Evolutionary conservation across 35 echinoderm and acorn worm genomes (phyloP), one percentile per base, ranked within the genome.

Genomic region (Hemicentrotus pulcherrimus): DNA sequence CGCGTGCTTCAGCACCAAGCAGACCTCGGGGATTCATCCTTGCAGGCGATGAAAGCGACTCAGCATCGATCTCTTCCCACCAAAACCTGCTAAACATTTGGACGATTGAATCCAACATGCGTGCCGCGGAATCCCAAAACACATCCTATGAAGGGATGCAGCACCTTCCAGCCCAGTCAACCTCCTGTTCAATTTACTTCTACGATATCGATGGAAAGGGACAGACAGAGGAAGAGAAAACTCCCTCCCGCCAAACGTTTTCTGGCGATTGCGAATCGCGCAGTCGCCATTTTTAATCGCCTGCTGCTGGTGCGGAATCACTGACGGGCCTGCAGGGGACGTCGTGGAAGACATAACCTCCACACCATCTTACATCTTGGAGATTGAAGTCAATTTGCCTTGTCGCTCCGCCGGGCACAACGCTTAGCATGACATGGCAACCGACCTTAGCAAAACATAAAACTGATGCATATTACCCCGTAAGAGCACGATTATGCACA

Each of bases 61-160:
- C 88, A 90, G 91, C 91, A 93, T 93, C 48, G 91, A 93, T 93
- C 48, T 31, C 46, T 93, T 32, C 46, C 91, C 45, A 14, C 91
- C 45, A 93, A 93, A 93, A 93, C 48, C 91, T 58, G 91, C 91
- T 93, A 93, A 93, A 93, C 91, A 93, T 93, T 93, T 93, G 91
- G 91, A 58, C 91, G 48, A 58, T 48, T 47, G 91, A 46, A 46
- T 31, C 91, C 48, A 47, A 31, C 48, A 93, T 58, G 91, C 91
- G 91, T 93, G 91, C 91, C 91, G 91, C n/a, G 46, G 91, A 93
- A 93, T 93, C 48, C 46, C 91, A 47, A 78, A 78, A 78, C 65
- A 78, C 65, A 78, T 78, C 65, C 65, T 78, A 45, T 90, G 88
- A 45, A 15, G n/a, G 88, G 88, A 33, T 45, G 46, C 88, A 90